Evolutionary conservation across 2,888 invertebrate genomes (phyloP).

Genomic region (Drosophila picticornis): DNA sequence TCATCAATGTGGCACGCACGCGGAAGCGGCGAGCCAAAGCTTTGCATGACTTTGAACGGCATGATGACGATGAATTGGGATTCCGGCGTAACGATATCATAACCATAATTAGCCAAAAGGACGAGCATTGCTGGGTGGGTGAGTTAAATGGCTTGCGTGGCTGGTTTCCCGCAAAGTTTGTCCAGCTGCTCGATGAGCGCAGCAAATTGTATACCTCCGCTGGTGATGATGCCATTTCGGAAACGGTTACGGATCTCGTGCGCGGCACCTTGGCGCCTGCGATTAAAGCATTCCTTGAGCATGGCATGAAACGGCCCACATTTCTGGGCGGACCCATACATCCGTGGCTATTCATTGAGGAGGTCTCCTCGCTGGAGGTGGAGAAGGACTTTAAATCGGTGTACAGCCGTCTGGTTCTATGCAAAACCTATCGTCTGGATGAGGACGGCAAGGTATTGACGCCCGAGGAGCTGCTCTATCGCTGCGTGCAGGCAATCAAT

Average conservation of each 20-base stretch:
- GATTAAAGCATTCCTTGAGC: slow-evolving; percentile 96
- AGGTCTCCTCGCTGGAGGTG: slow-evolving; percentile 97
- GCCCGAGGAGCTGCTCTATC: slow-evolving; percentile 97
- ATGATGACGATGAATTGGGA: slow-evolving; percentile 99
- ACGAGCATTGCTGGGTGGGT: slow-evolving; percentile 99
- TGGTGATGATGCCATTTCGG: slow-evolving; percentile 98
- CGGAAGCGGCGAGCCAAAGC: slow-evolving; percentile 97
- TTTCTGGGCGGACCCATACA: slow-evolving; percentile 97
- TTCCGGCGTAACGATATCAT: slow-evolving; percentile 99
- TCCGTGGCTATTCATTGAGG: slow-evolving; percentile 99
- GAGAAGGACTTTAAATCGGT: slow-evolving; percentile 99
- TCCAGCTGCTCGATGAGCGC: slow-evolving; percentile 97
- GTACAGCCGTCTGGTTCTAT: slow-evolving; percentile 97
- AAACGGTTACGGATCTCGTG: slow-evolving; percentile 98
- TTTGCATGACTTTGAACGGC: slow-evolving; percentile 97
- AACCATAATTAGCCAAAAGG: slow-evolving; percentile 97
- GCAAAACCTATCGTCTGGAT: slow-evolving; percentile 98
- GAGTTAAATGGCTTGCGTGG: slow-evolving; percentile 97
- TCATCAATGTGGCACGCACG: slow-evolving; percentile 95
- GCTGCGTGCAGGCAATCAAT: slow-evolving; percentile 98
- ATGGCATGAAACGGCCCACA: slow-evolving; percentile 96
- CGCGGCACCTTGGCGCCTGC: slow-evolving; percentile 97
- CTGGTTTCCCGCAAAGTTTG: slow-evolving; percentile 99
- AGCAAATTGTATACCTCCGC: slow-evolving; percentile 96
- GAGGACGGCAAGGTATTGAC: slow-evolving; percentile 99